phyloP scores from a whole-genome alignment of 1,140 invertebrate species.

The Cyphomyrmex costatus region DNA sequence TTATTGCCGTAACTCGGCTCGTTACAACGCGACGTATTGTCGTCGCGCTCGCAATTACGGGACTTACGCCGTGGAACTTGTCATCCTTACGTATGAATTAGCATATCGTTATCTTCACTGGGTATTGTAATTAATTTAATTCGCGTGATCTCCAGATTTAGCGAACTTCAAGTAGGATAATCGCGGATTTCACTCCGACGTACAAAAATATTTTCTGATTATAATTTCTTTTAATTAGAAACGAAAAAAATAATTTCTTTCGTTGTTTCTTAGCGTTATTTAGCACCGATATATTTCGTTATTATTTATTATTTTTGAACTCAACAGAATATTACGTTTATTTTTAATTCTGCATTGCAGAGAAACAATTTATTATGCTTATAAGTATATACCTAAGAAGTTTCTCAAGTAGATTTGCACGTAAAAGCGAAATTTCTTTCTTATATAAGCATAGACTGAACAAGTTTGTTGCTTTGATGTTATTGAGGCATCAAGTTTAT shows the following conservation, averaged over 20 bases:
- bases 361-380: slow-evolving; percentile 1
- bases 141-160: slow-evolving; percentile 9
- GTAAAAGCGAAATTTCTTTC: slow-evolving; percentile 10
- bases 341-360: neutral
- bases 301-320: neutral
- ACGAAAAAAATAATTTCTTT: slow-evolving; percentile 21
- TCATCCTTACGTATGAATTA: slow-evolving; percentile 40
- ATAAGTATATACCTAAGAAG: slow-evolving; percentile 11
- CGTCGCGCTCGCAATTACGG: slow-evolving; percentile 26
- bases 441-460: neutral
- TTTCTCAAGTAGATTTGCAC: neutral
- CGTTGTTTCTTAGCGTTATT: neutral
- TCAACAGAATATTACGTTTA: neutral
- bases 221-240: too few relatives aligned
- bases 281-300: neutral
- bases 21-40: slow-evolving; percentile 21
- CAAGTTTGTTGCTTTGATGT: slow-evolving; percentile 33
- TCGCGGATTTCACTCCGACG: neutral
- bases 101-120: slow-evolving; percentile 12
- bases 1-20: slow-evolving; percentile 46
- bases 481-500: slow-evolving; percentile 16
- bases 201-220: too few relatives aligned
- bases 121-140: slow-evolving; percentile 9
- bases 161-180: neutral
- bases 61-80: neutral